Percentiles rank a stretch among this genome's conserved stretches.
These are phyloP conservation scores for Callitettix versicolor DNA, from an alignment of 1,140 invertebrate genomes.

Conservation along the genomic window DNA sequence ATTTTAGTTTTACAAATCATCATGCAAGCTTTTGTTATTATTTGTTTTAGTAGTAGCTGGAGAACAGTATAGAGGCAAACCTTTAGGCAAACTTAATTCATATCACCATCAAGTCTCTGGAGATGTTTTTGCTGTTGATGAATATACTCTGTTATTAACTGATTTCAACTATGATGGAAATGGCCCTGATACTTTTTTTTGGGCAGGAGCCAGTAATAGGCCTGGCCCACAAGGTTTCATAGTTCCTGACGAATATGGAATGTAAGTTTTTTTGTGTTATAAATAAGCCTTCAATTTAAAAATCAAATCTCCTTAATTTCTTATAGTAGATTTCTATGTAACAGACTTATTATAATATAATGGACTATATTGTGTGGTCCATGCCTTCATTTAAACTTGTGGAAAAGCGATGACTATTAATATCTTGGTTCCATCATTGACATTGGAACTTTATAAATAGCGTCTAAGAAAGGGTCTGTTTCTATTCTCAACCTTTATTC, in stretches of 20 bases:
- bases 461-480: too few relatives aligned
- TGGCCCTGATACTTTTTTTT: conserved; percentile 84
- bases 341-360: neutral
- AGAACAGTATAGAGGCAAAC: conserved; percentile 67
- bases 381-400: too few relatives aligned
- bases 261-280: conserved; percentile 44
- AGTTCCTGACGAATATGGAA: conserved; percentile 76
- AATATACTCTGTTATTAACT: conserved; percentile 68
- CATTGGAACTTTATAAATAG: too few relatives aligned
- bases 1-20: too few relatives aligned
- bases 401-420: too few relatives aligned
- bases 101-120: conserved; percentile 85
- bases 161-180: conserved; percentile 87
- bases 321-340: neutral
- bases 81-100: conserved; percentile 75
- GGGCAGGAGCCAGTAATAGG: conserved; percentile 75
- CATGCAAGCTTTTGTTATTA: too few relatives aligned
- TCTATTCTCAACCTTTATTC: too few relatives aligned
- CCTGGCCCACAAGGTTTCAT: conserved; percentile 86
- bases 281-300: neutral
- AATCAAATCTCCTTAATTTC: too few relatives aligned
- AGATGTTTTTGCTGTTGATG: conserved; percentile 81
- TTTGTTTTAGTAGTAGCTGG: neutral
- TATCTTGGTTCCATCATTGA: too few relatives aligned
- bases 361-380: neutral